Evolutionary conservation across 2,113 vertebrate species (phyloP).

Genomic region (Apus apus): DNA sequence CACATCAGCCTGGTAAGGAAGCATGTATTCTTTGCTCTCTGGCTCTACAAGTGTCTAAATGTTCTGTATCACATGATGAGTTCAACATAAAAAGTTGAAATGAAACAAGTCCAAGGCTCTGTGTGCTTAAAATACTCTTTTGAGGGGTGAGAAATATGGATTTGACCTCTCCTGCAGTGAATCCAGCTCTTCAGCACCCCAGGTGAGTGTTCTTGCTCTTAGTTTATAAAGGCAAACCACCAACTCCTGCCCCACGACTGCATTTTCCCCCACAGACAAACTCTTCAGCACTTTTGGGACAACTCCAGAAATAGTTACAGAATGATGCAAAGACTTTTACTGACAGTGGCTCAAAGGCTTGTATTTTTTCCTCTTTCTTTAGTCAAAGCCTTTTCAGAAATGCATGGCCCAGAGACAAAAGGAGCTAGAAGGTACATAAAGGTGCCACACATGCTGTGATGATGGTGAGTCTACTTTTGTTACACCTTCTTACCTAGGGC

Average conservation of each 20-base stretch:
- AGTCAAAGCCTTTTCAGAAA: neutral
- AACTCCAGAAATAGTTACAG: neutral
- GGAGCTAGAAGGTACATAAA: neutral
- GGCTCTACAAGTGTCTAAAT: neutral
- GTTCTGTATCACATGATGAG: neutral
- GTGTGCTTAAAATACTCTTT: neutral
- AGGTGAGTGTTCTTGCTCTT: neutral
- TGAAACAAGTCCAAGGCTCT: neutral
- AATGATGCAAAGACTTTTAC: neutral
- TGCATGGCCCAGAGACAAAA: neutral
- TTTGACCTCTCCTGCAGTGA: neutral
- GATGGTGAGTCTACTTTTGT: neutral
- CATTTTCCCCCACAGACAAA: neutral
- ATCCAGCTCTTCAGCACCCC: neutral
- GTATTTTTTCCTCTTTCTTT: neutral
- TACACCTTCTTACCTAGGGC: neutral
- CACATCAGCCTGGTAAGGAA: neutral
- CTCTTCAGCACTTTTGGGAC: neutral
- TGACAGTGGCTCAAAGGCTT: neutral
- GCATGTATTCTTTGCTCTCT: neutral
- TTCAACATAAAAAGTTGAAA: neutral
- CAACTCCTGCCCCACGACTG: accelerated
- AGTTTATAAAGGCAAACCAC: neutral
- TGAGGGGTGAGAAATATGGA: neutral
- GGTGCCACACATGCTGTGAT: neutral